Conservation (phyloP, 37 sponge, comb jelly and placozoan species). For the Chondrosia reniformis region DNA sequence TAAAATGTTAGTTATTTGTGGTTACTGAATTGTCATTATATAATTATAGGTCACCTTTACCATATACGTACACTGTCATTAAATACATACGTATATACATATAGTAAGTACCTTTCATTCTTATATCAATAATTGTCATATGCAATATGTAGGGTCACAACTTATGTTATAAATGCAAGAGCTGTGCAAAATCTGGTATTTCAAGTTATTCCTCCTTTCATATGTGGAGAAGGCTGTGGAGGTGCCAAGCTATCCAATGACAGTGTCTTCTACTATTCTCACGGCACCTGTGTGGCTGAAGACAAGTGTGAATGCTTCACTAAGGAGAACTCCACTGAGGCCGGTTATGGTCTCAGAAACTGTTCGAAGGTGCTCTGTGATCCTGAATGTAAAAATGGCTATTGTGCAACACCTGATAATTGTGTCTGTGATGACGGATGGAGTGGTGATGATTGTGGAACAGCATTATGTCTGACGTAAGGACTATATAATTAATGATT, state of each 20-base stretch:
- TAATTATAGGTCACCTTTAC: too few species aligned
- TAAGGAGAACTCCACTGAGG: slow-evolving; percentile 24
- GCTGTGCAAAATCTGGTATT: neutral
- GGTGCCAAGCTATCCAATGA: slow-evolving; percentile 34
- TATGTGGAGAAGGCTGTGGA: slow-evolving; percentile 45
- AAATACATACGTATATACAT: too few species aligned
- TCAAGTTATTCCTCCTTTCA: slow-evolving; percentile 24
- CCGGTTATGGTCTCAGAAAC: slow-evolving; percentile 42
- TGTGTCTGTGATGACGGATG: slow-evolving; percentile 41
- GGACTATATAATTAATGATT: neutral
- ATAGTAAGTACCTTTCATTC: too few species aligned
- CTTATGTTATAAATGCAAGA: neutral
- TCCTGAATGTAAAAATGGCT: slow-evolving; percentile 53
- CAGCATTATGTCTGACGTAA: slow-evolving; percentile 32
- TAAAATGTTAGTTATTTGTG: too few species aligned
- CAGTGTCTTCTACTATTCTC: slow-evolving; percentile 41
- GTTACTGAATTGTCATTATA: too few species aligned
- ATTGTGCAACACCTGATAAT: slow-evolving; percentile 37
- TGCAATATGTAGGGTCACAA: neutral
- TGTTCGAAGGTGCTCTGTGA: slow-evolving; percentile 54
- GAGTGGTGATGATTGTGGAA: slow-evolving; percentile 48
- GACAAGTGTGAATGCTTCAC: slow-evolving; percentile 34
- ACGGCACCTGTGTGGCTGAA: slow-evolving; percentile 48
- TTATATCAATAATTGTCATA: too few species aligned
- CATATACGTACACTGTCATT: too few species aligned